Conservation (phyloP, 2,888 invertebrate species). For the Athalia rosae region DNA sequence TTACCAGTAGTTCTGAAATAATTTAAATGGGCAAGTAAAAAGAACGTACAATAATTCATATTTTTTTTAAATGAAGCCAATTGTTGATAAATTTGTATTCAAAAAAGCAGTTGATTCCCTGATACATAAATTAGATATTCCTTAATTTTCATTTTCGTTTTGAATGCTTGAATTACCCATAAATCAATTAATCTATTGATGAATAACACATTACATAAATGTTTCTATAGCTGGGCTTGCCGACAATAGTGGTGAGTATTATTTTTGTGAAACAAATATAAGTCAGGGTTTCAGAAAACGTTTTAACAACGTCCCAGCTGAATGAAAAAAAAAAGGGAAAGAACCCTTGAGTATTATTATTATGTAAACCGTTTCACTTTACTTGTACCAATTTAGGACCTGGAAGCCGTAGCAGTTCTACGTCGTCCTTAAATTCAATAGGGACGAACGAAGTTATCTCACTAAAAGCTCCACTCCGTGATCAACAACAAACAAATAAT, state of each 20-base stretch:
- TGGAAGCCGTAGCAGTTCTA: slow-evolving; percentile 80
- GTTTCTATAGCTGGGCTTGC: slow-evolving; percentile 45
- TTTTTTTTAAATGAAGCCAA: neutral
- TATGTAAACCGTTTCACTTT: neutral
- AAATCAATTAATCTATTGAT: slow-evolving; percentile 17
- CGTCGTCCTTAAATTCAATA: slow-evolving; percentile 74
- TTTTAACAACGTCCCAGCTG: neutral
- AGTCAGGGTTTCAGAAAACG: neutral
- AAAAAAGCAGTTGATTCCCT: neutral
- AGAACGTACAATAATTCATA: neutral
- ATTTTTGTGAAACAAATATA: slow-evolving; percentile 26
- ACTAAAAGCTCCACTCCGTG: slow-evolving; percentile 68
- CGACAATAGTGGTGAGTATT: slow-evolving; percentile 44
- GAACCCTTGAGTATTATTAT: neutral
- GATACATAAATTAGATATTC: neutral
- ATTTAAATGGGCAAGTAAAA: neutral
- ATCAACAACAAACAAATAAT: slow-evolving; percentile 71
- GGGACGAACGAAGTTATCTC: slow-evolving; percentile 69
- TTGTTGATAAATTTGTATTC: neutral
- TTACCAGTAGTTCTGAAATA: neutral
- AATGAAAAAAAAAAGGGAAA: neutral
- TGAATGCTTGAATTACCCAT: neutral
- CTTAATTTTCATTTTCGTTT: neutral
- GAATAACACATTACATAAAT: slow-evolving; percentile 32
- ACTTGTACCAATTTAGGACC: slow-evolving; percentile 65